Evolutionary conservation across 2,888 invertebrate genomes (phyloP).

Genomic region (Scaptomyza caliginosa): DNA sequence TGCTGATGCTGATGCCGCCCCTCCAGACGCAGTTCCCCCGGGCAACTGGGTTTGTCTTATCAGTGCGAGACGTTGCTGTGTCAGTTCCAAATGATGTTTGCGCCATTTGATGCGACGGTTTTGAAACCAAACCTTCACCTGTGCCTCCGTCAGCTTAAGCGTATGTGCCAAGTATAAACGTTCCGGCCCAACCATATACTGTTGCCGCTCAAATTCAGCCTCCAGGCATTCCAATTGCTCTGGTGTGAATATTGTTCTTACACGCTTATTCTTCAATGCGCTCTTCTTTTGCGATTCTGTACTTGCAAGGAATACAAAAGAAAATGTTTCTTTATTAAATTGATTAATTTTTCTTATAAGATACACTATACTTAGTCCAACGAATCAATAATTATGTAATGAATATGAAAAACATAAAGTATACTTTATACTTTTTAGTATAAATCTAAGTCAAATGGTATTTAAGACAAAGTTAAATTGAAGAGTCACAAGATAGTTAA

Average conservation of each 20-base stretch:
- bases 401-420: no score
- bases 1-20: slow-evolving; percentile 18
- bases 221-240: slow-evolving; percentile 97
- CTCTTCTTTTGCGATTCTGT: slow-evolving; percentile 84
- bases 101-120: slow-evolving; percentile 96
- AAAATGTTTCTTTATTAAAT: no score
- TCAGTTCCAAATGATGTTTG: slow-evolving; percentile 96
- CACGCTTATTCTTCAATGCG: slow-evolving; percentile 90
- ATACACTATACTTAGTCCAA: no score
- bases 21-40: slow-evolving; percentile 15
- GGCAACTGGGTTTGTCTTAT: slow-evolving; percentile 83
- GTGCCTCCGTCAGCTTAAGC: slow-evolving; percentile 83
- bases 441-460: no score
- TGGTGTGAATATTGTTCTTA: slow-evolving; percentile 97
- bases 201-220: slow-evolving; percentile 97
- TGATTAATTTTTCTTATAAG: no score
- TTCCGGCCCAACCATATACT: slow-evolving; percentile 99
- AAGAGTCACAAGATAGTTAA: no score
- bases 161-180: slow-evolving; percentile 92
- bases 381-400: no score
- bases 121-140: slow-evolving; percentile 97
- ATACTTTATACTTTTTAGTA: no score
- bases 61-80: slow-evolving; percentile 91
- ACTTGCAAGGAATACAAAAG: background rate
- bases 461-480: no score